phyloP scores from a whole-genome alignment of 2,888 invertebrate species.

The Cepaea hortensis region DNA sequence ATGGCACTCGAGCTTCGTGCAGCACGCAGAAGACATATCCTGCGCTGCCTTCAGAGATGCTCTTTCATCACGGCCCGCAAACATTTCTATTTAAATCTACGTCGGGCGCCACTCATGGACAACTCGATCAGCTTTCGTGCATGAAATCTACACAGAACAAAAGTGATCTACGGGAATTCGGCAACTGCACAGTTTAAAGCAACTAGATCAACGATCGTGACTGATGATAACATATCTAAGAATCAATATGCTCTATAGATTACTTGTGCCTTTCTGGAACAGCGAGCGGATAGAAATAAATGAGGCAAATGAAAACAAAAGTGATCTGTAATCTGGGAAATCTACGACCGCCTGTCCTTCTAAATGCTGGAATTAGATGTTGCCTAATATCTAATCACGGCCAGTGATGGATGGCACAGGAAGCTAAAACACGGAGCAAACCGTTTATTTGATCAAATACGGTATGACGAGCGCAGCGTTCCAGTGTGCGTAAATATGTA shows the following conservation, averaged over 20 bases:
- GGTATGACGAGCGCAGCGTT: too few relatives aligned
- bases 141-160: not conserved
- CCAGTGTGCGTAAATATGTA: too few relatives aligned
- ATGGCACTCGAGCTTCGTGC: not conserved
- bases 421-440: not conserved
- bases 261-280: not conserved
- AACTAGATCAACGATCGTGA: not conserved
- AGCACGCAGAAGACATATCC: not conserved
- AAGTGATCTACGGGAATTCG: not conserved
- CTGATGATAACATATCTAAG: not conserved
- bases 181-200: not conserved
- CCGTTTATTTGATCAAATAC: too few relatives aligned
- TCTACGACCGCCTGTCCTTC: not conserved
- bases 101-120: not conserved
- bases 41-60: not conserved
- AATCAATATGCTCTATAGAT: not conserved
- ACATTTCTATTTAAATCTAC: not conserved
- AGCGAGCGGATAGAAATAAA: not conserved
- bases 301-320: not conserved
- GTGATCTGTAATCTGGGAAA: not conserved
- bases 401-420: not conserved
- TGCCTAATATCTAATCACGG: not conserved
- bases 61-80: constrained; percentile 22
- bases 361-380: not conserved
- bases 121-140: not conserved